Conservation (phyloP, 2,888 invertebrate genomes). For the Callinectes sapidus region DNA sequence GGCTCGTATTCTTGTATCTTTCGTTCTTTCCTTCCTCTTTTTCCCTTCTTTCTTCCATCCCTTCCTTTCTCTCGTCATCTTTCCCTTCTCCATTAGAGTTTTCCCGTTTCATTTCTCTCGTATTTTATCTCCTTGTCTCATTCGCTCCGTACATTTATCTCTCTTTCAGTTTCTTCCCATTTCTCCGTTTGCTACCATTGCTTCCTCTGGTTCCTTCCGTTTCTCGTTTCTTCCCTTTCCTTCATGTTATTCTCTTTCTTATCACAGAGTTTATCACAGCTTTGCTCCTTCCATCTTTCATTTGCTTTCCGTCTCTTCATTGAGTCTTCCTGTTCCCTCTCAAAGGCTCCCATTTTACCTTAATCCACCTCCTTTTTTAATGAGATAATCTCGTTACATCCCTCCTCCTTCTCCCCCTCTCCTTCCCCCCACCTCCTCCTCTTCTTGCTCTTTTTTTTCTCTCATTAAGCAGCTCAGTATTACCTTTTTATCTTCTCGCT, state of each 20-base stretch:
- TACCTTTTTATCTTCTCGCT: not conserved
- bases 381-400: not conserved
- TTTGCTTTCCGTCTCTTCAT: not conserved
- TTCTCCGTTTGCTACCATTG: not conserved
- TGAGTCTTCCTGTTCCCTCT: not conserved
- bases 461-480: not conserved
- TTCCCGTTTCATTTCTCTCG: not conserved
- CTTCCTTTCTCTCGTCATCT: not conserved
- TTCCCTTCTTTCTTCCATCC: not conserved
- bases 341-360: not conserved
- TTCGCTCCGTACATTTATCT: not conserved
- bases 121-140: not conserved
- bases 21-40: not conserved
- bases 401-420: not conserved
- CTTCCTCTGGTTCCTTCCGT: not conserved
- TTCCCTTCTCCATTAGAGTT: not conserved
- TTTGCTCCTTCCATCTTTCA: not conserved
- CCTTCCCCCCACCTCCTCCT: not conserved
- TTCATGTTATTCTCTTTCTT: not conserved
- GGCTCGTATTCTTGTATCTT: not conserved
- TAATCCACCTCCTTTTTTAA: not conserved
- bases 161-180: not conserved
- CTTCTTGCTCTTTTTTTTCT: not conserved
- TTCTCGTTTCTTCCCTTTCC: not conserved
- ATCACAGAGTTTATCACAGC: not conserved